Conservation (phyloP, 1,140 invertebrate species). For the Himalopsyche phryganea region DNA sequence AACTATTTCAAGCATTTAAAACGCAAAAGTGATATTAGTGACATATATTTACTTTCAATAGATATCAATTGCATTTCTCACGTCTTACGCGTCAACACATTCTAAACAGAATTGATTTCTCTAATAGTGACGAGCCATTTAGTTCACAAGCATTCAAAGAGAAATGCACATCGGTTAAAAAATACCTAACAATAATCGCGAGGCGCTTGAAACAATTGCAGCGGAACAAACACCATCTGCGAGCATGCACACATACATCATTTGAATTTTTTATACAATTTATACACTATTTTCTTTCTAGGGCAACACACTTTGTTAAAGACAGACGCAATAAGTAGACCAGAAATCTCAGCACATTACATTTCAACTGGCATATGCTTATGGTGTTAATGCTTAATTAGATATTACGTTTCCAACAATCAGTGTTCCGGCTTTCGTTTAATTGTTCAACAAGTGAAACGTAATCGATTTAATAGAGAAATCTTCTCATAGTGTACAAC, state of each 20-base stretch:
- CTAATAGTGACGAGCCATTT: too few species aligned
- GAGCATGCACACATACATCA: background rate
- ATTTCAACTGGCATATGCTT: slow-evolving; percentile 3
- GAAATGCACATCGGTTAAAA: too few species aligned
- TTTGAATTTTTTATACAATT: slow-evolving; percentile 19
- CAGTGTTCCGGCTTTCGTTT: slow-evolving; percentile 9
- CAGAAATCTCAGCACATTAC: slow-evolving; percentile 25
- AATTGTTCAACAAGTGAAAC: background rate
- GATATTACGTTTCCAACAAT: slow-evolving; percentile 3
- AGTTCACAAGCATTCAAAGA: too few species aligned
- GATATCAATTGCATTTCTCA: too few species aligned
- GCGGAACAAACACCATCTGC: slow-evolving; percentile 4
- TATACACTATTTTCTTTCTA: slow-evolving; percentile 31
- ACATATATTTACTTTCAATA: too few species aligned
- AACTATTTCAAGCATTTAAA: too few species aligned
- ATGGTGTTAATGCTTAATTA: slow-evolving; percentile 14
- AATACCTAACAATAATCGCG: background rate
- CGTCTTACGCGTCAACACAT: too few species aligned
- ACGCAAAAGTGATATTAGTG: too few species aligned
- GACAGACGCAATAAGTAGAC: slow-evolving; percentile 21
- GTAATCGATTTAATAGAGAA: background rate
- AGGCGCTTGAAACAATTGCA: slow-evolving; percentile 9
- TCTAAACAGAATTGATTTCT: too few species aligned
- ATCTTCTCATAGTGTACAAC: too few species aligned
- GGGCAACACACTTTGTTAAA: slow-evolving; percentile 15